Base-by-base conservation (phyloP, 2,888 invertebrate species). In the Mystacides longicornis region DNA sequence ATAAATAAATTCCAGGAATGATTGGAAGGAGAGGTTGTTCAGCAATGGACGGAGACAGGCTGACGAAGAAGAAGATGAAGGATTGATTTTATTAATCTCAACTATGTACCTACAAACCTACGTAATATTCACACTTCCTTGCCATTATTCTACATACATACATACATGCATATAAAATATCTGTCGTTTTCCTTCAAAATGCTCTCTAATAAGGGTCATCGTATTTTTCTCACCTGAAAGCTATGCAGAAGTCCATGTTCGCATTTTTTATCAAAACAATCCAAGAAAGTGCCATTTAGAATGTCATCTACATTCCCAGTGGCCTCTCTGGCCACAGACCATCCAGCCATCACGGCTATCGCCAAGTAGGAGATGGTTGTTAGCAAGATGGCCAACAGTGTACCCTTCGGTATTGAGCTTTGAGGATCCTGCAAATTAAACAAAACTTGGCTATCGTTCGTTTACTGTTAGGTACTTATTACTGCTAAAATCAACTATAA, bases 391-490 rank as follows among this genome's bases (percentile, higher is more conserved):
- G 98, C 93, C 21, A 93, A 70, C 2, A 99, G 75, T 0, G 98
- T 98, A 53, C 98, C 98, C 69, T 95, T 93, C 0, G 92, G 93
- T 63, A 93, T 92, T 0, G 91, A 85, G 60, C 81, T 84, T 74
- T 89, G 89, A 0, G 93, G 93, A 73, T 93, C 93, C 91, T 92
- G 68, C 11, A 66, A 66, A n/a, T n/a, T n/a, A n/a, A n/a, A n/a
- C 57, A n/a, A n/a, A n/a, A 51, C 21, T 55, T 27, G 11, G 7
- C 7, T 31, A 11, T 31, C 31, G 7, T 43, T 43, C 7, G n/a
- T n/a, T n/a, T n/a, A n/a, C n/a, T n/a, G n/a, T n/a, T n/a, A n/a
- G n/a, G n/a, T n/a, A n/a, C n/a, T n/a, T n/a, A n/a, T n/a, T n/a
- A n/a, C n/a, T n/a, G n/a, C n/a, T n/a, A n/a, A n/a, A n/a, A n/a